Base-by-base conservation (phyloP, 2,888 invertebrate genomes). In the Chalcis sispes region DNA sequence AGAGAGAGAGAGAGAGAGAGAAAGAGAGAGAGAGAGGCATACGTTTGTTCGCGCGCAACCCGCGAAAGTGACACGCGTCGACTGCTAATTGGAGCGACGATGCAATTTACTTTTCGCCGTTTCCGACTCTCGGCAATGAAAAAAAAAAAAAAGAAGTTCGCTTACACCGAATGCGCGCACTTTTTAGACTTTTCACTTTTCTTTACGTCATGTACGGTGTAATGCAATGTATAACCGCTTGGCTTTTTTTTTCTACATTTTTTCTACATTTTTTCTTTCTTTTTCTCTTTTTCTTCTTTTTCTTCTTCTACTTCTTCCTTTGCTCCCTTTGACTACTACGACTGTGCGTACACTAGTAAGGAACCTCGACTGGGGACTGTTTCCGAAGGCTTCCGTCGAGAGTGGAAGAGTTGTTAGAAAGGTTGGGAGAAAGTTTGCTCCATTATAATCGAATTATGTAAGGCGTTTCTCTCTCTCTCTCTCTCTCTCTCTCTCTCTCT, bases 31-130 rank as follows among this genome's bases (percentile, higher is more conserved):
- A 59, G 20, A 59, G 20, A 59, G 20, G 32, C 20, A 15, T 15
- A 46, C 46, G 46, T 46, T 15, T 15, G n/a, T 46, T n/a, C 46
- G 4, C 46, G 58, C 32, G 8, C 18, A 50, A 10, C n/a, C 36
- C 20, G 23, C 50, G 7, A 3, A n/a, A n/a, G n/a, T n/a, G n/a
- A n/a, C n/a, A n/a, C n/a, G n/a, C n/a, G n/a, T n/a, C n/a, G n/a
- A n/a, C n/a, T n/a, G 59, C 36, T 59, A 59, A 59, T 59, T 59
- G 59, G 59, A 59, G 20, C 40, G 18, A 40, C 20, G 20, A 1
- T 18, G 10, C 58, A 8, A 1, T 15, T 5, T 15, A 15, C n/a
- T n/a, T n/a, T n/a, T n/a, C n/a, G n/a, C n/a, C n/a, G n/a, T n/a
- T n/a, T n/a, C n/a, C n/a, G n/a, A n/a, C n/a, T n/a, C n/a, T n/a